Conservation (phyloP, 2,888 invertebrate genomes). For the Ferdinandea cuprea region DNA sequence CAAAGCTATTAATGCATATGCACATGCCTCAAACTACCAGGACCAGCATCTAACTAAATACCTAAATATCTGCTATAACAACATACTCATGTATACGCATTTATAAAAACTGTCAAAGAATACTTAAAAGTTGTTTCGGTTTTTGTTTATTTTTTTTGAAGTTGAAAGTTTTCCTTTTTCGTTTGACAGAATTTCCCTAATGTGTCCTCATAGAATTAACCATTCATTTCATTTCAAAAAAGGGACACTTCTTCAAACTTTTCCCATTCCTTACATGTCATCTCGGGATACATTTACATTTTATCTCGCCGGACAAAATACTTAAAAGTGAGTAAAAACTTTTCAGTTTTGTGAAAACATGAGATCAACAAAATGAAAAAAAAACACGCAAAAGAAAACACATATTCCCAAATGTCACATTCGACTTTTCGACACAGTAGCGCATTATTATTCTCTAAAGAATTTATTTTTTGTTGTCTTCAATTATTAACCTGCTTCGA, state of each 20-base stretch:
- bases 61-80: no score
- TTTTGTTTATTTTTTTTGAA: conserved; percentile 19
- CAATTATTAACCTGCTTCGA: conserved; percentile 47
- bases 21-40: no score
- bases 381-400: conserved; percentile 1
- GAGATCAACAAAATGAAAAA: not conserved
- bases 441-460: conserved; percentile 53
- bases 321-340: conserved; percentile 59
- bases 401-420: conserved; percentile 63
- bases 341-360: conserved; percentile 31
- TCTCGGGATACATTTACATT: conserved; percentile 60
- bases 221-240: conserved; percentile 43
- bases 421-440: conserved; percentile 65
- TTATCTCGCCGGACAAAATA: conserved; percentile 64
- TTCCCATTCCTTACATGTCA: conserved; percentile 39
- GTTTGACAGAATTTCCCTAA: conserved; percentile 55
- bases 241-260: conserved; percentile 47
- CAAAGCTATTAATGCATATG: no score
- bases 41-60: no score
- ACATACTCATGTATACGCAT: no score
- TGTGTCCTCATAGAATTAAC: conserved; percentile 42
- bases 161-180: conserved; percentile 42
- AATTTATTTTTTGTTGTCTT: conserved; percentile 42
- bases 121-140: conserved; percentile 47
- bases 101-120: conserved; percentile 49